These are phyloP conservation scores for Python bivittatus DNA, from an alignment of 2,113 vertebrate genomes.

Conservation along the genomic window DNA sequence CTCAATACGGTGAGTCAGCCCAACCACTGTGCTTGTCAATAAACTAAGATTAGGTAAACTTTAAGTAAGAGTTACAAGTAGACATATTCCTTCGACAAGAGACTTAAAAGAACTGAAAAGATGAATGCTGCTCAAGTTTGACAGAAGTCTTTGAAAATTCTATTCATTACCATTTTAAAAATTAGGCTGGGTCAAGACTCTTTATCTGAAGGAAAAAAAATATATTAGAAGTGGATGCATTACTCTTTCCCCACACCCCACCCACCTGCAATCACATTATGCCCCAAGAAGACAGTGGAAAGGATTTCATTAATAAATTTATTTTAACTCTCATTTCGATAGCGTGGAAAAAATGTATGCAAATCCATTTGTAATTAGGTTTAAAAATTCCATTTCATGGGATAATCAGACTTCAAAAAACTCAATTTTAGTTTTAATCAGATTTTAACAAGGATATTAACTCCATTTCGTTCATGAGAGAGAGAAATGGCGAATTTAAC, in stretches of 20 bases:
- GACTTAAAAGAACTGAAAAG: not conserved
- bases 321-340: constrained; percentile 79
- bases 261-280: constrained; percentile 40
- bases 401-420: constrained; percentile 89
- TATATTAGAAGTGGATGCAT: not conserved
- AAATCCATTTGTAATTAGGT: constrained; percentile 85
- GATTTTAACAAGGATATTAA: constrained; percentile 87
- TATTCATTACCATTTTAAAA: constrained; percentile 2
- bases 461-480: constrained; percentile 77
- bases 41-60: too few relatives aligned
- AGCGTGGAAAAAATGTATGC: constrained; percentile 80
- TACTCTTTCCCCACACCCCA: constrained; percentile 12
- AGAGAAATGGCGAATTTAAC: constrained; percentile 81
- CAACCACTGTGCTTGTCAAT: too few relatives aligned
- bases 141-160: not conserved
- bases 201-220: not conserved
- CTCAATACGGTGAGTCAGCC: too few relatives aligned
- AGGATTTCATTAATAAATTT: constrained; percentile 85
- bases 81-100: not conserved
- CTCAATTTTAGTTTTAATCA: constrained; percentile 86
- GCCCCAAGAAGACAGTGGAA: constrained; percentile 70
- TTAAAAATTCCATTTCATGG: constrained; percentile 87
- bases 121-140: not conserved
- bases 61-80: too few relatives aligned
- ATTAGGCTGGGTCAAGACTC: constrained; percentile 30